phyloP scores from a whole-genome alignment of 2,888 invertebrate species.

The Megalurothrips usitatus region DNA sequence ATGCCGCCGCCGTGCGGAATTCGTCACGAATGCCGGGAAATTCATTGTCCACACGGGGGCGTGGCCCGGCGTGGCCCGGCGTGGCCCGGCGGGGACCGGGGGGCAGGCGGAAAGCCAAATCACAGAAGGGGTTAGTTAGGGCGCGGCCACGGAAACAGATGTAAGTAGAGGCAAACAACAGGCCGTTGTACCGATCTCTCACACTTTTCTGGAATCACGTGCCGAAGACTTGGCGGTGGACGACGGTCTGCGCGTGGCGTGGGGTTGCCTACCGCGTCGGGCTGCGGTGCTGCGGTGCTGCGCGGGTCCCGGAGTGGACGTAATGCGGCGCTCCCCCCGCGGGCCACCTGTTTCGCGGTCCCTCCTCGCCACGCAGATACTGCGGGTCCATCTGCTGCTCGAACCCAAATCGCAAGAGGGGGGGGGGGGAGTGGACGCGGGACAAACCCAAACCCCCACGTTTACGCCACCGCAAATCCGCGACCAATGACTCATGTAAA shows the following conservation, averaged over 20 bases:
- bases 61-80: too few species aligned
- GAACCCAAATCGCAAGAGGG: background rate
- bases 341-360: background rate
- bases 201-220: too few species aligned
- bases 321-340: background rate
- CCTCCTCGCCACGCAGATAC: background rate
- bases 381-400: background rate
- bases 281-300: background rate
- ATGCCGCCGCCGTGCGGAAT: background rate
- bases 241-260: background rate
- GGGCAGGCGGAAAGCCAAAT: too few species aligned
- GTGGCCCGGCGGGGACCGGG: too few species aligned
- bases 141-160: too few species aligned
- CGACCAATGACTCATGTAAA: conserved; percentile 25
- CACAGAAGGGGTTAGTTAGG: too few species aligned
- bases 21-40: background rate
- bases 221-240: background rate
- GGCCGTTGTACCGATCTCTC: too few species aligned
- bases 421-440: background rate
- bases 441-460: background rate
- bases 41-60: background rate
- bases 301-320: background rate
- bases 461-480: conserved; percentile 10
- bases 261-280: background rate
- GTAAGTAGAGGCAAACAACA: too few species aligned